Percentiles rank a stretch among this genome's conserved stretches.
Evolutionary conservation across 2,113 vertebrate species (phyloP).

Genomic region (Xerus inauris): DNA sequence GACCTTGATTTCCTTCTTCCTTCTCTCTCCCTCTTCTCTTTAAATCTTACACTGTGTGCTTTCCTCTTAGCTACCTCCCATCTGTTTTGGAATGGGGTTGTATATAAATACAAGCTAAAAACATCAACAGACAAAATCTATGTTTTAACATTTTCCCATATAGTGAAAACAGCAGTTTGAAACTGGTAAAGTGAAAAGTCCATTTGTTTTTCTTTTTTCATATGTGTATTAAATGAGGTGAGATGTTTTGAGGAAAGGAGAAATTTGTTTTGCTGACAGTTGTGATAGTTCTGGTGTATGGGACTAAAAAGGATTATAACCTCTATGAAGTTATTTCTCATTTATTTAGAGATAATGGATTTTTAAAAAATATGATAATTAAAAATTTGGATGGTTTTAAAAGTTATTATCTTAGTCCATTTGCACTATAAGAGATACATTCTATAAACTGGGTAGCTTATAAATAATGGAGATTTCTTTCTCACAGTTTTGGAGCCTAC

Average conservation of each 20-base stretch:
- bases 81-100: conserved; percentile 56
- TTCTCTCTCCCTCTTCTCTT: background rate
- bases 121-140: conserved; percentile 32
- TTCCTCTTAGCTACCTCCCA: conserved; percentile 34
- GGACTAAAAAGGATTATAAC: background rate
- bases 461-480: background rate
- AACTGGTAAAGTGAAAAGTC: conserved; percentile 32
- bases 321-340: conserved; percentile 50
- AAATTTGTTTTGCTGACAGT: conserved; percentile 39
- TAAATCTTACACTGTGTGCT: background rate
- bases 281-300: background rate
- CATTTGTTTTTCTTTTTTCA: conserved; percentile 15
- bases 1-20: background rate
- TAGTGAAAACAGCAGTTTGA: conserved; percentile 45
- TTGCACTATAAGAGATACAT: background rate
- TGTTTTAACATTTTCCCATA: conserved; percentile 39
- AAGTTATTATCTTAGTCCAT: background rate
- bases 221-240: conserved; percentile 32
- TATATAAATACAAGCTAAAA: conserved; percentile 61
- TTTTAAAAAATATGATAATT: conserved; percentile 41
- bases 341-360: background rate
- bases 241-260: conserved; percentile 51
- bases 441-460: background rate
- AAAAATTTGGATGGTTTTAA: conserved; percentile 6
- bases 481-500: background rate